These are phyloP conservation scores for Heliconius eleuchia DNA, from an alignment of 1,140 invertebrate species.

Conservation along the genomic window DNA sequence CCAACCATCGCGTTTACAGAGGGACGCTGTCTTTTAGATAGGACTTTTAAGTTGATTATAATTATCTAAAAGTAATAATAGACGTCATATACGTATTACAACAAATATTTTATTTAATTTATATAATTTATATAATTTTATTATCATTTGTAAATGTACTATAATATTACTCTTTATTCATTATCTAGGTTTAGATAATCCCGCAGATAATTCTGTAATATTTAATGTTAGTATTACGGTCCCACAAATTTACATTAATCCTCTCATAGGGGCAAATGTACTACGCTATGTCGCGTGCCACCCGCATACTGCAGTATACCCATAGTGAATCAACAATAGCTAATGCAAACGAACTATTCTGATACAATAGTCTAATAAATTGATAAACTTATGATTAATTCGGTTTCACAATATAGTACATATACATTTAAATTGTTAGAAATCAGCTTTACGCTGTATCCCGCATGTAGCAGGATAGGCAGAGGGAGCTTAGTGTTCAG, in stretches of 20 bases:
- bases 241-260: conserved; percentile 41
- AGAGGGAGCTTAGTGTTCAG: too few species aligned
- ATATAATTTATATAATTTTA: neutral
- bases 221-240: conserved; percentile 31
- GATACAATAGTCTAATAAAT: conserved; percentile 9
- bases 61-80: too few species aligned
- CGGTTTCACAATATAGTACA: neutral
- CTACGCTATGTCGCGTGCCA: conserved; percentile 48
- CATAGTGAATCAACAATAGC: conserved; percentile 36
- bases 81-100: too few species aligned
- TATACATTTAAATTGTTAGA: neutral
- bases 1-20: too few species aligned
- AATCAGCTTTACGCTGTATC: neutral
- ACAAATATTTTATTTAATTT: neutral
- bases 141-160: neutral
- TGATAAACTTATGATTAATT: neutral
- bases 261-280: conserved; percentile 38
- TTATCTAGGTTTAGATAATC: conserved; percentile 22
- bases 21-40: too few species aligned
- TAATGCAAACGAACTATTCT: conserved; percentile 21
- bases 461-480: too few species aligned
- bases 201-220: conserved; percentile 23
- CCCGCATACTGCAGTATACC: conserved; percentile 50
- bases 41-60: too few species aligned
- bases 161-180: conserved; percentile 14